Evolutionary conservation across 2,888 invertebrate genomes (phyloP).

Genomic region (Herminia tarsipennalis): DNA sequence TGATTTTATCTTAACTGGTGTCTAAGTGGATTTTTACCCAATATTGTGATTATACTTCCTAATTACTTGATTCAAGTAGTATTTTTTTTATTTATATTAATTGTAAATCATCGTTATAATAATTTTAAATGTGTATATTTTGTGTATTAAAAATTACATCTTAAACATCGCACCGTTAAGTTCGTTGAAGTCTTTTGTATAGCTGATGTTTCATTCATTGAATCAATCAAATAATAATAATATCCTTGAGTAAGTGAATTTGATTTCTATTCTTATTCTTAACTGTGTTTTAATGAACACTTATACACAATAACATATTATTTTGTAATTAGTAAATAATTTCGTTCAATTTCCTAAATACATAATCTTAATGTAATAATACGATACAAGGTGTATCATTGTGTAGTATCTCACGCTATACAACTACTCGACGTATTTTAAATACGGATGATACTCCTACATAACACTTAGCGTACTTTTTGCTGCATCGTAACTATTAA

Average conservation of each 20-base stretch:
- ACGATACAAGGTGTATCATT: conserved; percentile 3
- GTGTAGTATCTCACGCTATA: not conserved
- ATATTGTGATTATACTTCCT: too few relatives aligned
- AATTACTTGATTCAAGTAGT: too few relatives aligned
- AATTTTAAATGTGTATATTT: not conserved
- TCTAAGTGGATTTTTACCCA: not conserved
- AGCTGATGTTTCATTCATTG: too few relatives aligned
- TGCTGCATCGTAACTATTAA: conserved; percentile 36
- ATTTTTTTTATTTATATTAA: too few relatives aligned
- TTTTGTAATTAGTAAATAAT: not conserved
- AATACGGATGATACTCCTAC: conserved; percentile 23
- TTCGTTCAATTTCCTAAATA: not conserved
- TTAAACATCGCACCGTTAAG: not conserved
- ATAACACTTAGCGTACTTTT: conserved; percentile 25
- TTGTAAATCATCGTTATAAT: too few relatives aligned
- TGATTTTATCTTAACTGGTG: conserved; percentile 1
- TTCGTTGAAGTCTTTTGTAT: conserved; percentile 46
- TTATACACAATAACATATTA: too few relatives aligned
- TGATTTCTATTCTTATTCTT: too few relatives aligned
- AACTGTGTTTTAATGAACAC: not conserved
- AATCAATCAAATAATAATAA: too few relatives aligned
- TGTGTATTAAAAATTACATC: too few relatives aligned
- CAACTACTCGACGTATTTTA: conserved; percentile 13
- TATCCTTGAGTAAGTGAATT: too few relatives aligned
- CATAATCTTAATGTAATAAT: conserved; percentile 1